These are phyloP conservation scores for Amblyjoppa proteus DNA, from an alignment of 2,888 invertebrate species.

Conservation along the genomic window DNA sequence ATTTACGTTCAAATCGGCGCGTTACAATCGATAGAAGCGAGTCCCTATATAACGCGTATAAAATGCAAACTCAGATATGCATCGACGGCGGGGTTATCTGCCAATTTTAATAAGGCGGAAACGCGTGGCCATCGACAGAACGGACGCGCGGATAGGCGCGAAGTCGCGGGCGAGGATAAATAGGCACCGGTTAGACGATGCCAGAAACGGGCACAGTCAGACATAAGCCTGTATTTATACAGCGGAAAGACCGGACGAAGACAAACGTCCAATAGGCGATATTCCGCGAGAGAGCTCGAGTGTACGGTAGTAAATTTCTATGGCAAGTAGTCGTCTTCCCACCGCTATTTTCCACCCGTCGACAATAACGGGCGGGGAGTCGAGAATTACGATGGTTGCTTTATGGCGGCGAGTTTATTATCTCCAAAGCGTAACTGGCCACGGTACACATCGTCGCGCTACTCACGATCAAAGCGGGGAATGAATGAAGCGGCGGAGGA, in stretches of 20 bases:
- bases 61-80: constrained; percentile 54
- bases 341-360: constrained; percentile 15
- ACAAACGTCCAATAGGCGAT: constrained; percentile 71
- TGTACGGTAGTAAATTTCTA: constrained; percentile 69
- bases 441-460: constrained; percentile 33
- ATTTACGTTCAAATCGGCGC: constrained; percentile 31
- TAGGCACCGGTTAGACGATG: constrained; percentile 59
- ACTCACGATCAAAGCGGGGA: constrained; percentile 7
- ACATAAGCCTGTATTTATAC: constrained; percentile 70
- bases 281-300: constrained; percentile 56
- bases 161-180: constrained; percentile 66
- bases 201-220: constrained; percentile 55
- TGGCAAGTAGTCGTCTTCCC: constrained; percentile 58
- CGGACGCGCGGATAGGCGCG: constrained; percentile 66
- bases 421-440: constrained; percentile 66
- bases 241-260: constrained; percentile 69
- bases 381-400: constrained; percentile 71
- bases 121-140: constrained; percentile 67
- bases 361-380: constrained; percentile 68
- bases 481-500: constrained; percentile 21
- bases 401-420: constrained; percentile 70
- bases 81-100: constrained; percentile 65
- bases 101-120: constrained; percentile 73
- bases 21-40: constrained; percentile 15
- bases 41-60: constrained; percentile 33